phyloP scores from a whole-genome alignment of 35 echinoderm and acorn worm genomes.

The Lytechinus pictus region DNA sequence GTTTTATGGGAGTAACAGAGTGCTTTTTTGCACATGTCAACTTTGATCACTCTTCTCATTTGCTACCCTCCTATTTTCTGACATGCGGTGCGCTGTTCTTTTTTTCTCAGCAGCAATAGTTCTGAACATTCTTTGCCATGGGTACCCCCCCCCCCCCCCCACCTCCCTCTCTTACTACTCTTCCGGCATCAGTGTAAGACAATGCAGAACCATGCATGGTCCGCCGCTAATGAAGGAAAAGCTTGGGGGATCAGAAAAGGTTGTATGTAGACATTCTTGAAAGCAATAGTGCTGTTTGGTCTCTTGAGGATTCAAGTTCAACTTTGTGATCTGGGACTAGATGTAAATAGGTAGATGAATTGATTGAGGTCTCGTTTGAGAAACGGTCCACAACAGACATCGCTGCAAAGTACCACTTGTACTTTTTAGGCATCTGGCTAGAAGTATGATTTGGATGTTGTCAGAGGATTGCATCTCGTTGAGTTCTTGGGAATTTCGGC shows the following conservation, averaged over 20 bases:
- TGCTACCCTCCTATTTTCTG: constrained; percentile 26
- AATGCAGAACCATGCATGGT: background rate
- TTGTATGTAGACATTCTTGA: constrained; percentile 12
- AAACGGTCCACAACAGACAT: background rate
- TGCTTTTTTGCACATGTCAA: constrained; percentile 48
- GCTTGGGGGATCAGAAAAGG: background rate
- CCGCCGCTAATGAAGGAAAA: background rate
- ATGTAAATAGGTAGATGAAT: constrained; percentile 4
- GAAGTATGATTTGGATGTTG: background rate
- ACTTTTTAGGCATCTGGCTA: background rate
- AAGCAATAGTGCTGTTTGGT: background rate
- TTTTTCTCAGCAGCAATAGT: background rate
- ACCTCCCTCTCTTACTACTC: background rate
- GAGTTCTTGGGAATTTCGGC: background rate
- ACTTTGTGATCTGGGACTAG: background rate
- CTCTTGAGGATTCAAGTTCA: background rate
- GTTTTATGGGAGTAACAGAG: constrained; percentile 37
- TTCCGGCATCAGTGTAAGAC: background rate
- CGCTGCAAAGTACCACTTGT: background rate
- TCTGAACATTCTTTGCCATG: background rate
- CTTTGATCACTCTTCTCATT: constrained; percentile 24
- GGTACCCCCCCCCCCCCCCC: background rate
- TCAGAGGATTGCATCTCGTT: background rate
- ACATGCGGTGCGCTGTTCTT: background rate
- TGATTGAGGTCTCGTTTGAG: background rate